Evolutionary conservation across 2,888 invertebrate genomes (phyloP).

Genomic region (Phrixothrix hirtus): DNA sequence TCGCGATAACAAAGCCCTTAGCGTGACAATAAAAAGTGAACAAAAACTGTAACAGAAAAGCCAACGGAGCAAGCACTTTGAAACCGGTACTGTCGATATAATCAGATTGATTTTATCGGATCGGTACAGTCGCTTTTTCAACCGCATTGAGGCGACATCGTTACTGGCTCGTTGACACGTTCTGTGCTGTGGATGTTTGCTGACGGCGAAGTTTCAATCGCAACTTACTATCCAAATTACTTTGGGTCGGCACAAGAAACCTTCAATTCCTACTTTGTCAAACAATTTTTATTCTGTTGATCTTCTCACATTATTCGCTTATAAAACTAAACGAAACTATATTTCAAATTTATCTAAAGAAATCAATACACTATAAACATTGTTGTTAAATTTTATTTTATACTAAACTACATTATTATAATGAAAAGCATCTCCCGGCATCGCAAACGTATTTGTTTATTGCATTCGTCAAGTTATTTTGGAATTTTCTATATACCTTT

Average conservation of each 20-base stretch:
- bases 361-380: too few species aligned
- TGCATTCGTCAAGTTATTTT: too few species aligned
- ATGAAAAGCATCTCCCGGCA: too few species aligned
- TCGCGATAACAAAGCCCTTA: constrained; percentile 13
- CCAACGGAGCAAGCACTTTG: constrained; percentile 26
- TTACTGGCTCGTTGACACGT: constrained; percentile 32
- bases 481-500: too few species aligned
- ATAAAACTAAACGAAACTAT: too few species aligned
- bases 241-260: constrained; percentile 20
- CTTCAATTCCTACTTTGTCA: constrained; percentile 11
- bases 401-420: too few species aligned
- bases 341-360: too few species aligned
- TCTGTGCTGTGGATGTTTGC: constrained; percentile 26
- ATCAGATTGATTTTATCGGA: constrained; percentile 31
- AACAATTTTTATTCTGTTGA: too few species aligned
- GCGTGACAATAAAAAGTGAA: constrained; percentile 17
- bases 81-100: constrained; percentile 24
- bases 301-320: too few species aligned
- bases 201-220: constrained; percentile 29
- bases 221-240: constrained; percentile 26
- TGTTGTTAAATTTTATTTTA: neutral
- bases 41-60: constrained; percentile 23
- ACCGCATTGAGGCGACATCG: constrained; percentile 26
- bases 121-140: constrained; percentile 25
- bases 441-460: constrained; percentile 23